Conservation (phyloP, 2,797 vertebrate species). For the Amniataba percoides region DNA sequence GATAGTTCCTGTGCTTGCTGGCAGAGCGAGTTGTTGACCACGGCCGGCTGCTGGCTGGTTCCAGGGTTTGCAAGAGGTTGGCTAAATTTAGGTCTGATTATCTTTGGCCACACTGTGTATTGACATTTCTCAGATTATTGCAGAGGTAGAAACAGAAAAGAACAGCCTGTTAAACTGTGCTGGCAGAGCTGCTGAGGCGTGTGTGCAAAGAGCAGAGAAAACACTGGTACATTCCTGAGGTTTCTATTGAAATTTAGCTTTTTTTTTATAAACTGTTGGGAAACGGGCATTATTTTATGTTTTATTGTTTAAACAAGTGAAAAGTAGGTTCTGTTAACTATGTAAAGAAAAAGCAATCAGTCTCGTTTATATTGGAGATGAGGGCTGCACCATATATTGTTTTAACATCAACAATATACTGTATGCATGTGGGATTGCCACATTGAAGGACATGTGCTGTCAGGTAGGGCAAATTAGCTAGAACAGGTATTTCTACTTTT, state of each 20-base stretch:
- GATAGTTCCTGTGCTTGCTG: slow-evolving; percentile 1
- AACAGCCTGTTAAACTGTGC: neutral
- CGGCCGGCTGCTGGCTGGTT: slow-evolving; percentile 2
- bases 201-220: neutral
- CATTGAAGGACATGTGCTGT: too few relatives aligned
- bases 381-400: too few relatives aligned
- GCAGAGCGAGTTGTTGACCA: slow-evolving; percentile 7
- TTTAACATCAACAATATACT: too few relatives aligned
- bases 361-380: too few relatives aligned
- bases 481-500: too few relatives aligned
- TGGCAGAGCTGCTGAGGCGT: neutral
- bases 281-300: too few relatives aligned
- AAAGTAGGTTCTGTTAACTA: too few relatives aligned
- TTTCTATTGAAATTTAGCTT: neutral
- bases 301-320: too few relatives aligned
- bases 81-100: slow-evolving; percentile 60
- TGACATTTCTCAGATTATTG: slow-evolving; percentile 37
- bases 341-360: too few relatives aligned
- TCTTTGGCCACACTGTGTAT: slow-evolving; percentile 28
- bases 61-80: slow-evolving; percentile 4
- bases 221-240: neutral
- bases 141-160: slow-evolving; percentile 19
- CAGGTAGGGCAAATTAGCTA: too few relatives aligned
- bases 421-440: too few relatives aligned
- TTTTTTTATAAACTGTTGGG: too few relatives aligned